Conservation (phyloP, 2,113 vertebrate genomes). For the Sphyrna mokarran region DNA sequence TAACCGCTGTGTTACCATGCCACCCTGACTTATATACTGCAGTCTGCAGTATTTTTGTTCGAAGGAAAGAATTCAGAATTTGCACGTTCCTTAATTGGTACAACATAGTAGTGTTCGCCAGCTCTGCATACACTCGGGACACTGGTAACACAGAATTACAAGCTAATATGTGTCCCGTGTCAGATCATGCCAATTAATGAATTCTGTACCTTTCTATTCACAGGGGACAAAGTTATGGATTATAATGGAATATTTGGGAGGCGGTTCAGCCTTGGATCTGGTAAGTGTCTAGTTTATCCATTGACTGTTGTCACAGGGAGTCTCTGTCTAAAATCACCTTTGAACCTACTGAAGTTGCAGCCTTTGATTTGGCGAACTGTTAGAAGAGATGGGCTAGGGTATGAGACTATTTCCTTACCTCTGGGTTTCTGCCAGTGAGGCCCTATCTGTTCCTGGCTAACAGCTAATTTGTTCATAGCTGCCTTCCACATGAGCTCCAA, state of each 20-base stretch:
- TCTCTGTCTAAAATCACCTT: background rate
- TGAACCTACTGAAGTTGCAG: background rate
- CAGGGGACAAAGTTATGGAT: constrained; percentile 36
- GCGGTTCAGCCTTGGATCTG: constrained; percentile 20
- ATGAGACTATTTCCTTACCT: background rate
- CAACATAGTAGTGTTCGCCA: no score
- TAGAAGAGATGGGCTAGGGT: background rate
- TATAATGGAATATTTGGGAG: constrained; percentile 33
- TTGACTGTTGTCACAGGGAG: background rate
- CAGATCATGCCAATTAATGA: background rate
- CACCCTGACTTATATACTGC: no score
- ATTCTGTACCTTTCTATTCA: background rate
- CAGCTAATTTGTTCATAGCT: background rate
- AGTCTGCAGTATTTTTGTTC: background rate
- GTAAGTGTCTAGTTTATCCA: background rate
- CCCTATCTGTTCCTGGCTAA: background rate
- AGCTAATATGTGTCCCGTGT: background rate
- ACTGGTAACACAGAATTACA: background rate
- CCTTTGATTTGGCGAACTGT: background rate
- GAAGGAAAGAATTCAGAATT: background rate
- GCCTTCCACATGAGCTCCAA: background rate
- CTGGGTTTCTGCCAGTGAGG: background rate
- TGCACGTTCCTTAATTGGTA: background rate
- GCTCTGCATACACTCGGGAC: no score
- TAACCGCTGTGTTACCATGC: no score